Evolutionary conservation across 2,113 vertebrate species (phyloP).

Genomic region (Irena cyanogastra): DNA sequence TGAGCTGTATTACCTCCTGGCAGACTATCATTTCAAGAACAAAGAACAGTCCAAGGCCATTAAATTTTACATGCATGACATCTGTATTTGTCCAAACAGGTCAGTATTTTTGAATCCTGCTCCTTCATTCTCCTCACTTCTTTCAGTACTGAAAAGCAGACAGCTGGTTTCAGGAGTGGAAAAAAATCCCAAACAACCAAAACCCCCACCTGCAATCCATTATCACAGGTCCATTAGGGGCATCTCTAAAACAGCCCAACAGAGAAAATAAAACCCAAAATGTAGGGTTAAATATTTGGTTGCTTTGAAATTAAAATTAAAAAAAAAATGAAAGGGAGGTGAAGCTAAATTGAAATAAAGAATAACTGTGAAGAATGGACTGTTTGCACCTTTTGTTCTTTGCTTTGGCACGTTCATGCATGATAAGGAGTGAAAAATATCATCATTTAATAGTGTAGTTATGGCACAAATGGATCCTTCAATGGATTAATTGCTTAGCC

Average conservation of each 20-base stretch:
- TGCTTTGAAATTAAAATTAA: not conserved
- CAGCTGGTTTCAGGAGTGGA: not conserved
- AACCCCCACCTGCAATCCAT: not conserved
- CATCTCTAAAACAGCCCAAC: not conserved
- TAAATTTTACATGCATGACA: constrained; percentile 97
- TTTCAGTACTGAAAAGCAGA: not conserved
- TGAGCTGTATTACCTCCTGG: constrained; percentile 93
- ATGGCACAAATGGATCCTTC: not conserved
- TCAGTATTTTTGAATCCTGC: constrained; percentile 37
- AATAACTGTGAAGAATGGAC: not conserved
- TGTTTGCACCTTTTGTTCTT: not conserved
- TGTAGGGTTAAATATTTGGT: not conserved
- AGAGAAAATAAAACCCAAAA: not conserved
- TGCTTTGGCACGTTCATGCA: not conserved
- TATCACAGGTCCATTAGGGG: not conserved
- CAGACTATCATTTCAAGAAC: constrained; percentile 98
- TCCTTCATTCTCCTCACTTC: not conserved
- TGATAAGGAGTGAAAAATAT: not conserved
- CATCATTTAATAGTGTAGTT: not conserved
- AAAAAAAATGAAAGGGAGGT: not conserved
- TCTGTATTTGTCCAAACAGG: constrained; percentile 94
- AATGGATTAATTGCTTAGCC: not conserved
- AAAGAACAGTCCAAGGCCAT: constrained; percentile 98
- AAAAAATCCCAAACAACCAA: not conserved
- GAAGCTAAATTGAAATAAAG: not conserved